Percentiles rank a stretch among this genome's conserved stretches.
phyloP scores from a whole-genome alignment of 1,140 invertebrate species.

The Pollicipes pollicipes region DNA sequence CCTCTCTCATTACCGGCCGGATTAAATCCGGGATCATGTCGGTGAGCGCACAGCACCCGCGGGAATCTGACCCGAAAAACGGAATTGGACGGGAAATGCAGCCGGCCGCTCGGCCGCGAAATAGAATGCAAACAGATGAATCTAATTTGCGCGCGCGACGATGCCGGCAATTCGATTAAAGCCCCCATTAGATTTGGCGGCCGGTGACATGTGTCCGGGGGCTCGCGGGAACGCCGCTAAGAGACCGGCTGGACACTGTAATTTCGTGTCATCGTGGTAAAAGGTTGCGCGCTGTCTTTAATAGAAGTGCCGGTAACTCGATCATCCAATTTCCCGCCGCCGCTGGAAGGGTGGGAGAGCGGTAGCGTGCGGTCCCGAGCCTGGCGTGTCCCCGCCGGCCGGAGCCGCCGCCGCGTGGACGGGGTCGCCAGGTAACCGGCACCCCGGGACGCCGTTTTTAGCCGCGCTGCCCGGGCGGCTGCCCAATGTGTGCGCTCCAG shows the following conservation, averaged over 20 bases:
- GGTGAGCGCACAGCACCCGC: neutral
- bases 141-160: neutral
- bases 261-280: neutral
- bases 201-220: neutral
- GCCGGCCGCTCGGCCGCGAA: neutral
- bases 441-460: neutral
- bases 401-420: too few relatives aligned
- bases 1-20: neutral
- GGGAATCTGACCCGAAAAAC: neutral
- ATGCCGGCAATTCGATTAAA: neutral
- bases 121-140: constrained; percentile 2
- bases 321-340: neutral
- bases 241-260: neutral
- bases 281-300: neutral
- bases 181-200: neutral
- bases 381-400: neutral
- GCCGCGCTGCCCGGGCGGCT: too few relatives aligned
- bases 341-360: neutral
- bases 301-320: neutral
- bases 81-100: neutral
- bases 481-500: neutral
- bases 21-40: neutral
- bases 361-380: neutral
- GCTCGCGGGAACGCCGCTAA: neutral
- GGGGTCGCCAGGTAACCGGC: neutral